These are phyloP conservation scores for Exaiptasia diaphana DNA, from an alignment of 64 coral and sea anemone species.

Conservation along the genomic window DNA sequence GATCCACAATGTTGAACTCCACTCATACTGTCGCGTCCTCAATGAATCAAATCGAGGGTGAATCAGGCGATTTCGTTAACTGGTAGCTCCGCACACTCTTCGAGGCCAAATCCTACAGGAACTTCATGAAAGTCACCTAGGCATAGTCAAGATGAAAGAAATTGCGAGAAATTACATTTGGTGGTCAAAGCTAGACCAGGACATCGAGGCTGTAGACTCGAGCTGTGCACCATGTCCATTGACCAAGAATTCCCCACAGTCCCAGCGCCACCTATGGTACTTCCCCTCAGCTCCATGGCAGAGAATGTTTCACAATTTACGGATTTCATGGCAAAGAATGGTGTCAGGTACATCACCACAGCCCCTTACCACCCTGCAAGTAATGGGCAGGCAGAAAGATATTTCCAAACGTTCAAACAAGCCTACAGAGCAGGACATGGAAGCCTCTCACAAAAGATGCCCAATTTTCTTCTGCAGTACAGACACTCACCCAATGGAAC, in stretches of 20 bases:
- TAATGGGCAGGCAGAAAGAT: conserved; percentile 41
- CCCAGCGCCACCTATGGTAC: conserved; percentile 20
- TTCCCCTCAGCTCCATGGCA: conserved; percentile 2
- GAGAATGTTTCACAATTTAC: background rate
- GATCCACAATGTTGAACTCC: background rate
- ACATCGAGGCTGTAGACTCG: background rate
- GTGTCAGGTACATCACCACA: background rate
- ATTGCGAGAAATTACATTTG: conserved; percentile 9
- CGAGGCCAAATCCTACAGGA: background rate
- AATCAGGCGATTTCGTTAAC: background rate
- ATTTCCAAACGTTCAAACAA: conserved; percentile 21
- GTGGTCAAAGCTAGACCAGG: conserved; percentile 4
- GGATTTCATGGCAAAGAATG: background rate
- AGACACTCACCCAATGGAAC: conserved; percentile 7
- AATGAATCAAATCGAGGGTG: background rate
- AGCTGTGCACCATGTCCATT: conserved; percentile 3
- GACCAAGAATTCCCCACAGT: background rate
- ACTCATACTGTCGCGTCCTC: background rate
- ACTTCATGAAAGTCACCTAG: conserved; percentile 23
- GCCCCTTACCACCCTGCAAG: background rate
- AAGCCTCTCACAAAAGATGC: background rate
- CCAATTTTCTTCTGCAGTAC: conserved; percentile 20
- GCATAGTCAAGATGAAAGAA: conserved; percentile 20
- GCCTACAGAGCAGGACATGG: conserved; percentile 6
- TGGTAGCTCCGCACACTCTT: background rate